phyloP scores from a whole-genome alignment of 1,140 invertebrate genomes.

The Cylas formicarius region DNA sequence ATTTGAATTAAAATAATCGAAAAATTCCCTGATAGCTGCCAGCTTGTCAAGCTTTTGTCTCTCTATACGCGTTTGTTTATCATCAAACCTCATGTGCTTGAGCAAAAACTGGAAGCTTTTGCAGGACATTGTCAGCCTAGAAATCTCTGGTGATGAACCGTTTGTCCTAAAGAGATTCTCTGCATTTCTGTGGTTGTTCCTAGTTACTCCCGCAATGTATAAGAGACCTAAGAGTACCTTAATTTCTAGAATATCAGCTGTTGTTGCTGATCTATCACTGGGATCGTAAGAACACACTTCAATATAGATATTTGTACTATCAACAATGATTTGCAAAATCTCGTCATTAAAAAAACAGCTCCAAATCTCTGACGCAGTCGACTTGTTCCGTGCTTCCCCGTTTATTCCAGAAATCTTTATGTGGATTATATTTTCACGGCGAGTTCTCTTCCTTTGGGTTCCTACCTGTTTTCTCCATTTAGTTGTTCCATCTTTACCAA shows the following conservation, averaged over 20 bases:
- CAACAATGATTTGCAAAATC: background rate
- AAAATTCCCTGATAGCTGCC: constrained; percentile 8
- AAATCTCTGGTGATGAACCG: background rate
- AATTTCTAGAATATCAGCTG: background rate
- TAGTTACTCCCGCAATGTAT: constrained; percentile 5
- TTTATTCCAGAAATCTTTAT: too few species aligned
- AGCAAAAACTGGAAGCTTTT: constrained; percentile 5
- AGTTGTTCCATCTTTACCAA: background rate
- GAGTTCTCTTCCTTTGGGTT: background rate
- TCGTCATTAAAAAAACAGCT: background rate
- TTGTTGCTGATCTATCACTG: background rate
- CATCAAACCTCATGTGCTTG: constrained; percentile 1
- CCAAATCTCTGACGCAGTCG: background rate
- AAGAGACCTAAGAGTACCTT: constrained; percentile 4
- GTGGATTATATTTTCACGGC: too few species aligned
- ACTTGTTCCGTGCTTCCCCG: background rate
- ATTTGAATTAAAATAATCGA: constrained; percentile 9
- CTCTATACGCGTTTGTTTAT: constrained; percentile 6
- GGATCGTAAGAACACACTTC: too few species aligned
- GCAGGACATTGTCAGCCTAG: constrained; percentile 4
- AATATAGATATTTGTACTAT: constrained; percentile 1
- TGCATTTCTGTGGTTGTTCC: constrained; percentile 4
- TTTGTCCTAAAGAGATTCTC: constrained; percentile 4
- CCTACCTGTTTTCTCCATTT: constrained; percentile 1
- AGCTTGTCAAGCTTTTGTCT: constrained; percentile 2